These are phyloP conservation scores for Lysiphlebus fabarum DNA, from an alignment of 1,140 invertebrate genomes.

Conservation along the genomic window DNA sequence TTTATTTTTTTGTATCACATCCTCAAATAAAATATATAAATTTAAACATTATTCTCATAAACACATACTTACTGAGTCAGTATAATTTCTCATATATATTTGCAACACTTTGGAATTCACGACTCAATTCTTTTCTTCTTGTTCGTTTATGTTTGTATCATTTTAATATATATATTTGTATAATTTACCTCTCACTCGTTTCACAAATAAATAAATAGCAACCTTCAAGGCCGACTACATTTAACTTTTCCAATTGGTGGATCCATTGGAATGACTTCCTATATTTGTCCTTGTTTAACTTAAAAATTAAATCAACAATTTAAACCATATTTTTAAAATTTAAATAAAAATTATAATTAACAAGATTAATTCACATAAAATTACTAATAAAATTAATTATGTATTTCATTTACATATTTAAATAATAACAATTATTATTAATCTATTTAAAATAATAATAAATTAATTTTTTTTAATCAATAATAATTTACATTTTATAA, in stretches of 20 bases:
- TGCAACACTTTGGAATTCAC: slow-evolving; percentile 17
- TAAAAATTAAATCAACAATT: not conserved
- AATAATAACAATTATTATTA: too few relatives aligned
- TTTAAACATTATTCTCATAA: not conserved
- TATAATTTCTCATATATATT: not conserved
- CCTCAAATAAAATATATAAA: not conserved
- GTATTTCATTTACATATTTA: too few relatives aligned
- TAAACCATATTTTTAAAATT: slow-evolving; percentile 3
- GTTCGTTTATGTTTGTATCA: slow-evolving; percentile 17
- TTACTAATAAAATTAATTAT: too few relatives aligned
- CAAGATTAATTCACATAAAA: not conserved
- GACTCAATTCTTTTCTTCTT: slow-evolving; percentile 10
- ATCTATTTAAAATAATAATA: too few relatives aligned
- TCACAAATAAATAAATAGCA: slow-evolving; percentile 29
- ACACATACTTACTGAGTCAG: not conserved
- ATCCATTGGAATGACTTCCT: slow-evolving; percentile 39
- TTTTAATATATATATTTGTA: slow-evolving; percentile 22
- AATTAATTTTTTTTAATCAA: not conserved
- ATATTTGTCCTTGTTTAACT: slow-evolving; percentile 34
- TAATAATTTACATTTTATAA: not conserved
- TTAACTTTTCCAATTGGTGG: slow-evolving; percentile 46
- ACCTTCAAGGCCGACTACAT: slow-evolving; percentile 42
- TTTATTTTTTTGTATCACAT: slow-evolving; percentile 2
- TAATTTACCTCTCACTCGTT: slow-evolving; percentile 11
- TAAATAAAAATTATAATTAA: slow-evolving; percentile 8